phyloP scores from a whole-genome alignment of 2,888 invertebrate species.

The Asteroscopus sphinx region DNA sequence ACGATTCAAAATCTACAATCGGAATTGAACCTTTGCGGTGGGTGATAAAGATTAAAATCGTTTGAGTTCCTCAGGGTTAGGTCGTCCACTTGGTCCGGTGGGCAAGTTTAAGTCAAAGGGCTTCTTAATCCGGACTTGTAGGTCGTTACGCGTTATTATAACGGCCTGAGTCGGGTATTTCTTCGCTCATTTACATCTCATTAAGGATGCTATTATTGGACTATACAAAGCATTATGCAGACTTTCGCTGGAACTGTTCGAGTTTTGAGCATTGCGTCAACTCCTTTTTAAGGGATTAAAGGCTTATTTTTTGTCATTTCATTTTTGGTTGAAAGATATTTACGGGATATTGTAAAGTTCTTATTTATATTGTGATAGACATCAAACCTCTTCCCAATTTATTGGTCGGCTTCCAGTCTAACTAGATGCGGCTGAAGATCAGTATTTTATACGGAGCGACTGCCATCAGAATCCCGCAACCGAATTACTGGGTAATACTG shows the following conservation, averaged over 20 bases:
- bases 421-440: too few relatives aligned
- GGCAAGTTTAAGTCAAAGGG: slow-evolving; percentile 88
- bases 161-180: slow-evolving; percentile 85
- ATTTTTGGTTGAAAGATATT: slow-evolving; percentile 22
- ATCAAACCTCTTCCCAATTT: too few relatives aligned
- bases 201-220: slow-evolving; percentile 88
- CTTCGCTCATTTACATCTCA: slow-evolving; percentile 90
- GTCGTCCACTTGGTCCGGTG: slow-evolving; percentile 78
- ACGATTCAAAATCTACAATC: slow-evolving; percentile 59
- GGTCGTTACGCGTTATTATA: slow-evolving; percentile 90
- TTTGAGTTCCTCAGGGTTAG: slow-evolving; percentile 54
- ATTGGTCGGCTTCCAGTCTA: too few relatives aligned
- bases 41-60: slow-evolving; percentile 63
- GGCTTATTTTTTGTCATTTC: slow-evolving; percentile 23
- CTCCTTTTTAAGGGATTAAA: slow-evolving; percentile 49
- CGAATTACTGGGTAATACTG: too few relatives aligned
- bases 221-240: slow-evolving; percentile 71
- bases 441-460: too few relatives aligned
- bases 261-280: slow-evolving; percentile 57
- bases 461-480: too few relatives aligned
- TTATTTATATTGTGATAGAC: too few relatives aligned
- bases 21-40: slow-evolving; percentile 61
- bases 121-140: slow-evolving; percentile 90
- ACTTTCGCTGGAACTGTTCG: slow-evolving; percentile 58
- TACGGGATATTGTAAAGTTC: slow-evolving; percentile 37